These are phyloP conservation scores for Scytalopus superciliaris DNA, from an alignment of 2,113 vertebrate species.

Conservation along the genomic window DNA sequence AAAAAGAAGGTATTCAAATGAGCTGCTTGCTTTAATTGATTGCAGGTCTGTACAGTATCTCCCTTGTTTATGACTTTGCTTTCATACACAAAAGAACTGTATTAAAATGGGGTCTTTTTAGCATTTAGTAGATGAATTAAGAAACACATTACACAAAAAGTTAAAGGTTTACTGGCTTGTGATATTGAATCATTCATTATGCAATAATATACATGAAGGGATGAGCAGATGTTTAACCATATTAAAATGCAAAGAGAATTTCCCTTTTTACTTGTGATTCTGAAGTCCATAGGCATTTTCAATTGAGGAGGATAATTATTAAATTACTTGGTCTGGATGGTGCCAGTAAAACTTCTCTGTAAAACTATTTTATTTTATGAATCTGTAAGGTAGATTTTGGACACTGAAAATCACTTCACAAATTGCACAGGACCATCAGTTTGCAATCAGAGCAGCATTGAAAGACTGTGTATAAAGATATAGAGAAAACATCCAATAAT, in stretches of 20 bases:
- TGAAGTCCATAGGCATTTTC: neutral
- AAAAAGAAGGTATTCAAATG: neutral
- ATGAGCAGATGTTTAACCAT: neutral
- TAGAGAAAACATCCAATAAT: neutral
- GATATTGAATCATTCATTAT: neutral
- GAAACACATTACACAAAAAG: neutral
- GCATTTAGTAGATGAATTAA: neutral
- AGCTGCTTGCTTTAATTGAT: neutral
- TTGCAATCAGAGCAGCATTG: neutral
- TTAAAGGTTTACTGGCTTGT: neutral
- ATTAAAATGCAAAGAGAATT: neutral
- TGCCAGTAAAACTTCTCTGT: neutral
- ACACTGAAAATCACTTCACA: neutral
- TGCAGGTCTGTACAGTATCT: neutral
- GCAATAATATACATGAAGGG: neutral
- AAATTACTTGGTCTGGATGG: neutral
- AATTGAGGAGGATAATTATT: neutral
- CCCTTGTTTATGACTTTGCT: neutral
- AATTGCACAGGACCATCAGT: neutral
- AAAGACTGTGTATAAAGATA: neutral
- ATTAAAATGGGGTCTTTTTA: neutral
- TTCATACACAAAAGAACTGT: neutral
- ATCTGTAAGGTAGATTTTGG: neutral
- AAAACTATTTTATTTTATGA: neutral
- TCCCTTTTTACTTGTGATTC: neutral